Evolutionary conservation across 2,113 vertebrate genomes (phyloP).

Genomic region (Pampusana beccarii): DNA sequence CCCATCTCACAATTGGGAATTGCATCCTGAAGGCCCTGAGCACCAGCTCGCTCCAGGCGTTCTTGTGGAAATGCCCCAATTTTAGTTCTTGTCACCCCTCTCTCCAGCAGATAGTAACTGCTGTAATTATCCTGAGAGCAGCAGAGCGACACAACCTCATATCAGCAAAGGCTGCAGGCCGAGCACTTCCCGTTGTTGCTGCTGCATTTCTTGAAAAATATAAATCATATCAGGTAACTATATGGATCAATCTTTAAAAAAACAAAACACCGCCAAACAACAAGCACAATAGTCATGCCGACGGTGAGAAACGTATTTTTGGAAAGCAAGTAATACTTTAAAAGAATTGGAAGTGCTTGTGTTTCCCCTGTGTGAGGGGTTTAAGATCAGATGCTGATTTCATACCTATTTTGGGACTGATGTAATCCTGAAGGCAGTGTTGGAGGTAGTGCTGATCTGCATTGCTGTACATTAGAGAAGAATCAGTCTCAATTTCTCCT

Average conservation of each 20-base stretch:
- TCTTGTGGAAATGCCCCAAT: background rate
- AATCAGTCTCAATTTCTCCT: background rate
- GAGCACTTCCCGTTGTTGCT: constrained; percentile 1
- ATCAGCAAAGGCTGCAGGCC: background rate
- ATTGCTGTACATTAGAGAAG: background rate
- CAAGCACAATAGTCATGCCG: constrained; percentile 47
- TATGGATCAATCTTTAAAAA: constrained; percentile 6
- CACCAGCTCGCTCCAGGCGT: background rate
- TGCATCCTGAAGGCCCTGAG: background rate
- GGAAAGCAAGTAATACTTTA: constrained; percentile 56
- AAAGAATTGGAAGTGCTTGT: constrained; percentile 60
- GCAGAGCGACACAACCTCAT: background rate
- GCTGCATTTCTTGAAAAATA: constrained; percentile 34
- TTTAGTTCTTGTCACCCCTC: background rate
- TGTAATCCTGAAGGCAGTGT: background rate
- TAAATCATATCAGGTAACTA: constrained; percentile 47
- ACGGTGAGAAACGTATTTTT: constrained; percentile 59
- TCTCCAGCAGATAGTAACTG: background rate
- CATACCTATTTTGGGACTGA: constrained; percentile 38
- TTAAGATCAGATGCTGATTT: constrained; percentile 50
- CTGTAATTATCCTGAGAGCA: background rate
- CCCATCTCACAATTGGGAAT: rapidly evolving
- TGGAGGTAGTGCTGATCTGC: background rate
- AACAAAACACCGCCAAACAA: background rate
- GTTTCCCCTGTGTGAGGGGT: constrained; percentile 57